Conservation (phyloP, 2,113 vertebrate genomes). For the Psammodynastes pulverulentus region DNA sequence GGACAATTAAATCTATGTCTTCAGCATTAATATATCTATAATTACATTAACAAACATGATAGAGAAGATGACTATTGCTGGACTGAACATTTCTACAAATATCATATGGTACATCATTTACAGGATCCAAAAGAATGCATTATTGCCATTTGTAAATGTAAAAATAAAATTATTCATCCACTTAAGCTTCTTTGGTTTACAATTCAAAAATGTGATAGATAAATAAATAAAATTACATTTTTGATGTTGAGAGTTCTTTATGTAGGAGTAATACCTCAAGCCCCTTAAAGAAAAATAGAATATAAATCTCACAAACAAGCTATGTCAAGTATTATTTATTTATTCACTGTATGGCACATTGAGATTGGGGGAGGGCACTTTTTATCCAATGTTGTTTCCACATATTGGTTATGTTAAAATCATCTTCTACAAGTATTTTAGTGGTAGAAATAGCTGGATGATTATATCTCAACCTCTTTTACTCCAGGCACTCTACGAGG, state of each 20-base stretch:
- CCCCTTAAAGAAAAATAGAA: background rate
- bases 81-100: conserved; percentile 27
- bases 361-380: too few relatives aligned
- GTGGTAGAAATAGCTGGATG: background rate
- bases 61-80: background rate
- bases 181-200: conserved; percentile 14
- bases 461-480: background rate
- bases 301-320: background rate
- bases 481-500: background rate
- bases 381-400: too few relatives aligned
- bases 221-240: background rate
- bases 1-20: conserved; percentile 26
- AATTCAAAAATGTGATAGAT: background rate
- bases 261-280: background rate
- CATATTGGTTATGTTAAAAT: too few relatives aligned
- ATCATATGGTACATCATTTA: background rate
- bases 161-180: background rate
- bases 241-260: conserved; percentile 9
- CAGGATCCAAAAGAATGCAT: background rate
- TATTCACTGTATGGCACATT: background rate
- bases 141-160: conserved; percentile 2
- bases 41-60: background rate
- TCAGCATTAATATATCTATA: conserved; percentile 40
- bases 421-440: background rate
- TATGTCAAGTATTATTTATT: background rate